A percentile compares a stretch with the other conserved stretches of the same genome.
Evolutionary conservation across 2,888 invertebrate genomes (phyloP).

Genomic region (Strigamia transsilvanica): DNA sequence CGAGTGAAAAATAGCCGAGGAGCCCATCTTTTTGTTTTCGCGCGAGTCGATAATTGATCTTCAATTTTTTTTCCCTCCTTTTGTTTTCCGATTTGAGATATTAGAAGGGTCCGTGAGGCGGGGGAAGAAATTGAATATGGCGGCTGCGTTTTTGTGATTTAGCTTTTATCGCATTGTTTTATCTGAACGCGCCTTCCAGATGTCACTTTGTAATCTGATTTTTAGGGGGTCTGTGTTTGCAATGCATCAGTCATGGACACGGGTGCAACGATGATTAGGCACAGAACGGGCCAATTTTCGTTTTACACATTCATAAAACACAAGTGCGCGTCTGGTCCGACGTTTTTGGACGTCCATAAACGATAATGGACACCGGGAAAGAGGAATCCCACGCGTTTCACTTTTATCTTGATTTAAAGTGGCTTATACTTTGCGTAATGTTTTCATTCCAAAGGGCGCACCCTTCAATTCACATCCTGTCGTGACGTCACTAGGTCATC

Average conservation of each 20-base stretch:
- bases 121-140: neutral
- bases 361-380: neutral
- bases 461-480: conserved; percentile 8
- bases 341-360: no score
- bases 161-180: neutral
- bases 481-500: neutral
- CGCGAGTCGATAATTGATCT: neutral
- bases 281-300: neutral
- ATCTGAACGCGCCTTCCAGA: neutral
- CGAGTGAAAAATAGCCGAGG: neutral
- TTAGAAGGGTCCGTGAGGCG: neutral
- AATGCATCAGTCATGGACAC: neutral
- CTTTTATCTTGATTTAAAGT: conserved; percentile 8
- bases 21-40: neutral
- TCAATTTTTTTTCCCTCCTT: neutral
- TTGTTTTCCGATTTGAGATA: neutral
- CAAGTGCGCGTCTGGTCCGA: neutral
- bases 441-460: conserved; percentile 8
- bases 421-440: conserved; percentile 8
- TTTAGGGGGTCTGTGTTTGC: neutral
- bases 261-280: neutral
- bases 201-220: conserved; percentile 8
- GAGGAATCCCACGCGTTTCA: conserved; percentile 2
- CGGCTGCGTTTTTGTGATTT: neutral
- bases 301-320: conserved; percentile 1